Conservation (phyloP, 2,888 invertebrate species). For the Zhuqinia jingwanae region DNA sequence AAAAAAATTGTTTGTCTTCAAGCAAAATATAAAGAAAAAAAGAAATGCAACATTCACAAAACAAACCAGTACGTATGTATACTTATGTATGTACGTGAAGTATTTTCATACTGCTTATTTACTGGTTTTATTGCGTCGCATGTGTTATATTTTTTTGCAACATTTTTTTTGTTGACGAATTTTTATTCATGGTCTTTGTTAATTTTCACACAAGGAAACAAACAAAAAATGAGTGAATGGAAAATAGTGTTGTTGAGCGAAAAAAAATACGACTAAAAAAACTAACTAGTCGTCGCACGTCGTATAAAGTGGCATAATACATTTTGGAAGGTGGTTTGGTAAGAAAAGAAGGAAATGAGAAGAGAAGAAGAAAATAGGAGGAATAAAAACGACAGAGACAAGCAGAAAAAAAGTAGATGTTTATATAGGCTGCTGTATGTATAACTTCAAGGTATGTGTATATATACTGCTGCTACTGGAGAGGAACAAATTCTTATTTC, state of each 20-base stretch:
- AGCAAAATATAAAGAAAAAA: slow-evolving; percentile 12
- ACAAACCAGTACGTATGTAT: too few species aligned
- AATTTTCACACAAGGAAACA: neutral
- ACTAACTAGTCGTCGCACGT: neutral
- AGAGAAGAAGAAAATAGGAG: slow-evolving; percentile 27
- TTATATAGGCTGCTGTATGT: too few species aligned
- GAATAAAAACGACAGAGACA: slow-evolving; percentile 30
- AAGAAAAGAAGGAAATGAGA: slow-evolving; percentile 25
- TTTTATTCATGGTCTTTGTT: slow-evolving; percentile 23
- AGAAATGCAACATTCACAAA: slow-evolving; percentile 19
- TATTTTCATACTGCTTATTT: slow-evolving; percentile 42
- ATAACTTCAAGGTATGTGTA: too few species aligned
- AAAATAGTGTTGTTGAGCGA: neutral
- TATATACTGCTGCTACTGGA: neutral
- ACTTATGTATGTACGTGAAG: too few species aligned
- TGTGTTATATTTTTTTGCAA: neutral
- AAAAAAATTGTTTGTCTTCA: slow-evolving; percentile 45
- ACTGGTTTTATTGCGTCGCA: slow-evolving; percentile 26
- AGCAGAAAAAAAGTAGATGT: too few species aligned
- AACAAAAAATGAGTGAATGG: slow-evolving; percentile 21
- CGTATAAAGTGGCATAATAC: slow-evolving; percentile 30
- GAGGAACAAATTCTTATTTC: slow-evolving; percentile 35
- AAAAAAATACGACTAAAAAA: neutral
- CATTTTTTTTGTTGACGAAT: slow-evolving; percentile 11
- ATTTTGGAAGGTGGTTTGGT: slow-evolving; percentile 32